Evolutionary conservation across 2,113 vertebrate species (phyloP).

Genomic region (Onychostoma macrolepis): DNA sequence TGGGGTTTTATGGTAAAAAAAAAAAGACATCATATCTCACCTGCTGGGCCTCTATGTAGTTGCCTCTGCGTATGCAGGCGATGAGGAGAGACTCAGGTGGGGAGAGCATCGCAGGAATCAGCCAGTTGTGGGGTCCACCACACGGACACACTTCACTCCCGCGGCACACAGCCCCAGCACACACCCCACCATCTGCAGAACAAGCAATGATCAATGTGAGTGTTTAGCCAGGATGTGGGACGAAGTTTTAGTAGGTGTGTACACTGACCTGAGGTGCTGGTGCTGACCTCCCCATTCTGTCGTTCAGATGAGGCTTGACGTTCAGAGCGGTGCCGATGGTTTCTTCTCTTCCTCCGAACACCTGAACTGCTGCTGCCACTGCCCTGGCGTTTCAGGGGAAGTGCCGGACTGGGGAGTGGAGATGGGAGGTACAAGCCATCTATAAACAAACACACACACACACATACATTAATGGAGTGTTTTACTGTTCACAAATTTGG

Average conservation of each 20-base stretch:
- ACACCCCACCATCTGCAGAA: slow-evolving; percentile 80
- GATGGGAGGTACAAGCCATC: slow-evolving; percentile 51
- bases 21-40: slow-evolving; percentile 60
- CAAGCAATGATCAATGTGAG: background rate
- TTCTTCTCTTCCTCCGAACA: slow-evolving; percentile 73
- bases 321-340: slow-evolving; percentile 72
- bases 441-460: slow-evolving; percentile 41
- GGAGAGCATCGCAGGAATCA: slow-evolving; percentile 93
- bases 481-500: background rate
- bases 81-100: slow-evolving; percentile 93
- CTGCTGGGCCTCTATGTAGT: slow-evolving; percentile 93
- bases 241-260: background rate
- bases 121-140: slow-evolving; percentile 74
- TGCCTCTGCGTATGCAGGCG: slow-evolving; percentile 89
- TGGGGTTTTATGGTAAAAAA: background rate
- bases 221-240: background rate
- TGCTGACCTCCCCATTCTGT: slow-evolving; percentile 84
- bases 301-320: slow-evolving; percentile 75
- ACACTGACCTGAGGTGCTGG: slow-evolving; percentile 84
- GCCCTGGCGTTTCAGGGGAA: slow-evolving; percentile 62
- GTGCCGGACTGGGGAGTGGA: slow-evolving; percentile 15
- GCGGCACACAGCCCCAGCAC: slow-evolving; percentile 50
- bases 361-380: slow-evolving; percentile 68
- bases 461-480: background rate
- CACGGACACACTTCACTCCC: slow-evolving; percentile 72